Evolutionary conservation across 2,113 vertebrate genomes (phyloP), one percentile per base, ranked within the genome.

Genomic region (Archocentrus centrarchus): DNA sequence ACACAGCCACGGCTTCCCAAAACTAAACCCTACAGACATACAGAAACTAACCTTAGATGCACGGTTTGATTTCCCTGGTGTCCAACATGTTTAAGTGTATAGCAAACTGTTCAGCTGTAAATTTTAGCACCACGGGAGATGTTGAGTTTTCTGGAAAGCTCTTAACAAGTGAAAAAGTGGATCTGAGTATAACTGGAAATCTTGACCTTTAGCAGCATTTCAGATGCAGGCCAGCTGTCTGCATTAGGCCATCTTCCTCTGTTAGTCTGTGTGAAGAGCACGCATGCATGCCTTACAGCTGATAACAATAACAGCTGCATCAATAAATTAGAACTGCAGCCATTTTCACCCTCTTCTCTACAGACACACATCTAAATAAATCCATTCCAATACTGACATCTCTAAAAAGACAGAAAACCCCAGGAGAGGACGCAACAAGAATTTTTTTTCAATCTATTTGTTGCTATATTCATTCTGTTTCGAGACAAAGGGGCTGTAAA

Each of bases 241-340:
- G 82, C 87, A 78, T 81, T 55, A 86, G 68, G 70, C 85, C 17
- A 30, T 85, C 41, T 75, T 55, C 63, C 63, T 37, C 75, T 78
- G 20, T 70, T 77, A 60, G 86, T 62, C 27, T 77, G 78, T 75
- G 79, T 53, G 70, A 84, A 80, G 63, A 82, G 80, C 77, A 76
- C 11, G 39, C 80, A 79, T 62, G 83, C 80, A 79, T 80, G 79
- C 59, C 61, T 73, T 50, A 59, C 77, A 80, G 75, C 79, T 79
- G 60, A 91, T 84, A 80, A 91, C 84, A 91, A 93, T 88, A 82
- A 88, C 82, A 92, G 88, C 88, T 39, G 41, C 89, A 94, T 94
- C 77, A 91, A 91, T 93, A 93, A 91, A 90, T 82, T 73, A 93
- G n/a, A 85, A 64, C 62, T 32, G 58, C 58, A 80, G 81, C 88